A percentile compares a stretch with the other conserved stretches of the same genome.
Conservation (phyloP, 2,113 vertebrate genomes). For the Phodopus roborovskii region DNA sequence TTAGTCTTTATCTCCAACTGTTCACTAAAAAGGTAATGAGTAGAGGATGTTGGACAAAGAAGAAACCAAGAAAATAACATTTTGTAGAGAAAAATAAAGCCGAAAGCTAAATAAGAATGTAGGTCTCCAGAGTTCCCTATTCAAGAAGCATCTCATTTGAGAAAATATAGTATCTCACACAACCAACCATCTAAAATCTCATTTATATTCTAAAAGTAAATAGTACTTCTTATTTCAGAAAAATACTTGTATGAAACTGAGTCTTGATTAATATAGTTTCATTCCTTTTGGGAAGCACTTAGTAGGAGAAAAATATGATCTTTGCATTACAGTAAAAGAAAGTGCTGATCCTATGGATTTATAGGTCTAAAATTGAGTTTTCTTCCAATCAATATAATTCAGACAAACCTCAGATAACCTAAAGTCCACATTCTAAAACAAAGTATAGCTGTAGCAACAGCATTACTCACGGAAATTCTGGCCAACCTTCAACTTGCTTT, state of each 20-base stretch:
- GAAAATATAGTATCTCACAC: background rate
- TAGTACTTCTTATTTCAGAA: slow-evolving; percentile 16
- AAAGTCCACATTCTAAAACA: slow-evolving; percentile 84
- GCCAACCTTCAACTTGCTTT: slow-evolving; percentile 85
- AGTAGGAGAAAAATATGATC: slow-evolving; percentile 51
- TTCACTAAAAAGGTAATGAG: slow-evolving; percentile 52
- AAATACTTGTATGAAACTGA: slow-evolving; percentile 61
- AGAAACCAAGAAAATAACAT: slow-evolving; percentile 3
- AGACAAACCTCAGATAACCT: slow-evolving; percentile 82
- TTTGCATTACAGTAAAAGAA: slow-evolving; percentile 50
- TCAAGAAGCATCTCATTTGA: slow-evolving; percentile 13
- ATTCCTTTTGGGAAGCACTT: slow-evolving; percentile 55
- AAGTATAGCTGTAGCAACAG: slow-evolving; percentile 78
- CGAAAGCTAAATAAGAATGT: slow-evolving; percentile 13
- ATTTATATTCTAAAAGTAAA: background rate
- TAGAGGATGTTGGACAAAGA: background rate
- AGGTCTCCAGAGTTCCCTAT: background rate
- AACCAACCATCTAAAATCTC: slow-evolving; percentile 31
- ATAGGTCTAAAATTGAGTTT: slow-evolving; percentile 76
- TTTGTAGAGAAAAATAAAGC: slow-evolving; percentile 29
- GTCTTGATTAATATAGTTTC: slow-evolving; percentile 54
- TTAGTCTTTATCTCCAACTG: background rate
- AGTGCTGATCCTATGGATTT: slow-evolving; percentile 63
- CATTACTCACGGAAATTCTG: slow-evolving; percentile 90
- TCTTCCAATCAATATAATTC: slow-evolving; percentile 81